A percentile compares a stretch with the other conserved stretches of the same genome.
These are phyloP conservation scores for Discoglossus pictus DNA, from an alignment of 2,797 vertebrate genomes.

Conservation along the genomic window DNA sequence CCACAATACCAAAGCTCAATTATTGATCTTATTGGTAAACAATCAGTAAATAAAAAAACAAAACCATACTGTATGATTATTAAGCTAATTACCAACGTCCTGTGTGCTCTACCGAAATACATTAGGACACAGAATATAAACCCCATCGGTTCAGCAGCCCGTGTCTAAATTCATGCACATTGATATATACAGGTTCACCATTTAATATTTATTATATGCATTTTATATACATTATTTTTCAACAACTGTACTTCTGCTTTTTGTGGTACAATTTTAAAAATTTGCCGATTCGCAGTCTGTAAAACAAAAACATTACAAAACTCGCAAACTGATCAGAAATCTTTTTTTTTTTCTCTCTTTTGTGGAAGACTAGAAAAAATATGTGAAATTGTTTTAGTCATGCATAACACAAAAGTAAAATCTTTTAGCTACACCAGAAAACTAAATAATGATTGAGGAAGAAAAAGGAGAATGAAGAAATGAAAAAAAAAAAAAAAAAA, in stretches of 20 bases:
- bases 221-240: conserved; percentile 98
- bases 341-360: conserved; percentile 60
- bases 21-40: too few species aligned
- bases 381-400: conserved; percentile 90
- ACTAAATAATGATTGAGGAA: conserved; percentile 79
- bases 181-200: conserved; percentile 89
- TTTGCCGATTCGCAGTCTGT: conserved; percentile 89
- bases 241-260: conserved; percentile 89
- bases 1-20: too few species aligned
- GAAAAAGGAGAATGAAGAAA: conserved; percentile 60
- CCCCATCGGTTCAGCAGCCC: too few species aligned
- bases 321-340: conserved; percentile 91
- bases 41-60: too few species aligned
- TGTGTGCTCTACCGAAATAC: too few species aligned
- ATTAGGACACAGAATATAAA: too few species aligned
- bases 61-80: too few species aligned
- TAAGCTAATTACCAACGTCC: too few species aligned
- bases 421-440: conserved; percentile 85
- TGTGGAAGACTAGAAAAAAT: conserved; percentile 99
- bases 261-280: conserved; percentile 98
- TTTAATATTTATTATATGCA: conserved; percentile 99
- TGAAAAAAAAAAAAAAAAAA: neutral
- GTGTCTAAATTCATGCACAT: conserved; percentile 24
- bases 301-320: conserved; percentile 96
- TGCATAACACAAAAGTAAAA: conserved; percentile 96